Percentiles rank a stretch among this genome's conserved stretches.
Evolutionary conservation across 2,113 vertebrate genomes (phyloP).

Genomic region (Microtus ochrogaster): DNA sequence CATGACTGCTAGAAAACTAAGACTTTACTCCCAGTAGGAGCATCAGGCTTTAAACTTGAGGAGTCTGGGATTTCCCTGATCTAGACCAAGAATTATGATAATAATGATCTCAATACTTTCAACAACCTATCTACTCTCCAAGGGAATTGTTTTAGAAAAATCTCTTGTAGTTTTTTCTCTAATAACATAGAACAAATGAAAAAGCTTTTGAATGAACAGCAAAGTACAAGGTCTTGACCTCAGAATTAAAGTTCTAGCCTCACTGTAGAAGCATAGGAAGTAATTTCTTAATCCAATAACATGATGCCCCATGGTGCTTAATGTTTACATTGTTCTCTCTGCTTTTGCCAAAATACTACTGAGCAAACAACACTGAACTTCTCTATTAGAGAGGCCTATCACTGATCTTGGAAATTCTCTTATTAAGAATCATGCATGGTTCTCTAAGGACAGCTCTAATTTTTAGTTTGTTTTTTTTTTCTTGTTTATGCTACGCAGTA

Average conservation of each 20-base stretch:
- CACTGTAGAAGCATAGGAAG: not conserved
- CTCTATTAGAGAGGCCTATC: not conserved
- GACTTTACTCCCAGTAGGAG: not conserved
- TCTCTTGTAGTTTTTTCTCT: not conserved
- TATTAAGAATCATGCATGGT: not conserved
- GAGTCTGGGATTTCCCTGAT: not conserved
- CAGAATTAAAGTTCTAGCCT: constrained; percentile 24
- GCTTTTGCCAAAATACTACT: constrained; percentile 37
- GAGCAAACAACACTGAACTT: not conserved
- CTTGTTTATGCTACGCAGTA: not conserved
- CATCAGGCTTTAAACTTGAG: not conserved
- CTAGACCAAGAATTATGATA: not conserved
- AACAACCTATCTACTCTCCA: not conserved
- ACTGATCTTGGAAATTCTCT: constrained; percentile 13
- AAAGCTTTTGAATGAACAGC: constrained; percentile 22
- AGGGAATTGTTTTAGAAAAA: constrained; percentile 24
- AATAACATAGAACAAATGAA: constrained; percentile 43
- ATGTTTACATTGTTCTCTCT: constrained; percentile 34
- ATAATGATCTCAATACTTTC: not conserved
- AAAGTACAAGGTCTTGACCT: constrained; percentile 41
- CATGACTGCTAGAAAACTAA: not conserved
- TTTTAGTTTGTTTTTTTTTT: not conserved
- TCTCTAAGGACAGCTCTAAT: not conserved
- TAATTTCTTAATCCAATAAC: constrained; percentile 64
- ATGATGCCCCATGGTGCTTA: not conserved